Base-by-base conservation (phyloP, 2,888 invertebrate genomes). In the Lasioglossum morio region DNA sequence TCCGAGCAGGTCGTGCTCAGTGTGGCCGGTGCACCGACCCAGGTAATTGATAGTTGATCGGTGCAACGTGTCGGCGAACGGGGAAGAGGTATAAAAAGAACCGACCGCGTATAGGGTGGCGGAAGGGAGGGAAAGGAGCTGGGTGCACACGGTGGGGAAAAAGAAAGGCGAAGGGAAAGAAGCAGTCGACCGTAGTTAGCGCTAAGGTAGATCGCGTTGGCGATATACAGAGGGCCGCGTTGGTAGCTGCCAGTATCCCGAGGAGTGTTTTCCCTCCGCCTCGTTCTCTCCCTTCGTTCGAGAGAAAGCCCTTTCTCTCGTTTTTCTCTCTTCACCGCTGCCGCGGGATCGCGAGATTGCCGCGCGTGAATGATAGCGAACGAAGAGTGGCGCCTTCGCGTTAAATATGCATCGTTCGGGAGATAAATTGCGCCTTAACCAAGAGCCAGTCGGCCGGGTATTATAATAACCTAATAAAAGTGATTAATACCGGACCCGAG, bases 381-480 rank as follows among this genome's bases (percentile, higher is more conserved):
- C 87, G 89, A 91, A 92, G 92, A 90, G 90, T 90, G 92, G 92
- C 91, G 92, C 90, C n/a, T 92, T 89, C 90, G 86, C 91, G 91
- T 93, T 93, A 92, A 93, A 91, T 93, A 92, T 93, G 91, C 92
- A 91, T 89, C 92, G 88, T 89, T 88, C 87, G 87, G 77, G 86
- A 92, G 92, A 93, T 93, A 93, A 93, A 94, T 93, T 92, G 92
- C 92, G 86, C 89, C 93, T 92, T 92, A 92, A 93, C 92, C 92
- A 92, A 90, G 91, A 92, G 89, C 91, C 92, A 90, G 92, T 89
- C 92, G 90, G 89, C 87, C 89, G 89, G 89, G 91, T 92, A 93
- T 93, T 93, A 92, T 93, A 93, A 93, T 93, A 93, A 94, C 92
- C 93, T 92, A 93, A 93, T 93, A 93, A 94, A 93, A 93, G 93